Base-by-base conservation (phyloP, 2,113 vertebrate genomes). In the Petrocephalus zakoni region DNA sequence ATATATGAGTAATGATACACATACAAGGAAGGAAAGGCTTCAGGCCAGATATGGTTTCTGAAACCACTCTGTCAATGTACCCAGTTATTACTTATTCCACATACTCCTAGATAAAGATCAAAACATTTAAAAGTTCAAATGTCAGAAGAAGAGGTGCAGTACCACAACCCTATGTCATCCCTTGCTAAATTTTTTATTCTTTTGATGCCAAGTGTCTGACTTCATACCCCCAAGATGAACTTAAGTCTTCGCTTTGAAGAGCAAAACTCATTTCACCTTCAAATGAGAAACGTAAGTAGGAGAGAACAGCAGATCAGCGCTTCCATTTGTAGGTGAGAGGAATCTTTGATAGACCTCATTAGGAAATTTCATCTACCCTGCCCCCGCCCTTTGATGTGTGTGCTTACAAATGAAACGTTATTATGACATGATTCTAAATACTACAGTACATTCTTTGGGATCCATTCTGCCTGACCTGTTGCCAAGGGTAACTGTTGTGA, bases 391-490 rank as follows among this genome's bases (percentile, higher is more conserved):
- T 92, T 90, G 90, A 90, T 92, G 91, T 89, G 88, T 87, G 85
- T 89, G 87, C 86, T 89, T 42, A 82, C 87, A 88, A 91, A 91
- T 91, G 19, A 91, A 93, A 93, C 90, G 90, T 92, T 89, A 93
- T 93, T 92, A 89, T 87, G 87, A 61, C 78, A 87, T 61, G 64
- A 34, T 21, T 89, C 58, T 46, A 85, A 58, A 81, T 82, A 47
- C 87, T 88, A 88, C 88, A 90, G 90, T 89, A 88, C 90, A 72
- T 87, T 53, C 78, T 84, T 19, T 17, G 55, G 46, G 25, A 37
- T 34, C 9, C 22, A 37, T 37, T 46, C 64, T 72, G 87, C 88
- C 78, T 87, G 56, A 92, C 87, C 90, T 21, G 88, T 92, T 92
- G 92, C 90, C 87, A 90, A 64, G 91, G 92, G 91, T 92, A 92